phyloP scores from a whole-genome alignment of 2,113 vertebrate species.

The Nipponia nippon region DNA sequence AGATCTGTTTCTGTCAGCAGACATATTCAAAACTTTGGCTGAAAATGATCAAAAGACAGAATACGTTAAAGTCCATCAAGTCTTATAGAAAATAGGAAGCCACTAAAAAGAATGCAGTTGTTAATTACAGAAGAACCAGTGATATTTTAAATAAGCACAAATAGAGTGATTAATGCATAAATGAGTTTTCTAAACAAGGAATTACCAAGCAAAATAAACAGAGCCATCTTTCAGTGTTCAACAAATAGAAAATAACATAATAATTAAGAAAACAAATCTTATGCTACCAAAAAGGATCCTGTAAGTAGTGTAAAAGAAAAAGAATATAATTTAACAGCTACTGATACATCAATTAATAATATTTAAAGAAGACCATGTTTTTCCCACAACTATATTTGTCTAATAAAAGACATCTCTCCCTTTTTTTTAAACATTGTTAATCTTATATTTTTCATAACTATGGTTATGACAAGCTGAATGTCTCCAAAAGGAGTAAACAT shows the following conservation, averaged over 20 bases:
- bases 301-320: not conserved
- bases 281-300: not conserved
- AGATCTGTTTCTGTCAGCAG: not conserved
- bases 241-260: not conserved
- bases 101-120: not conserved
- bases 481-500: not conserved
- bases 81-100: not conserved
- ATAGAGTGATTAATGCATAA: not conserved
- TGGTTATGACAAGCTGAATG: not conserved
- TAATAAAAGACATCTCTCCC: not conserved
- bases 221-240: not conserved
- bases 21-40: not conserved
- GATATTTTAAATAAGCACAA: not conserved
- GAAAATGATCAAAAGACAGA: not conserved
- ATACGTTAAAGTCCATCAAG: not conserved
- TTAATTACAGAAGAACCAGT: not conserved
- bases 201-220: not conserved
- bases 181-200: not conserved
- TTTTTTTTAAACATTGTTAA: not conserved
- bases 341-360: not conserved
- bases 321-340: not conserved
- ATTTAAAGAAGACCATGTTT: not conserved
- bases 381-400: not conserved
- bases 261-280: not conserved
- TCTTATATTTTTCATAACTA: not conserved